Evolutionary conservation across 2,888 invertebrate species (phyloP).

Genomic region (Agrochola macilenta): DNA sequence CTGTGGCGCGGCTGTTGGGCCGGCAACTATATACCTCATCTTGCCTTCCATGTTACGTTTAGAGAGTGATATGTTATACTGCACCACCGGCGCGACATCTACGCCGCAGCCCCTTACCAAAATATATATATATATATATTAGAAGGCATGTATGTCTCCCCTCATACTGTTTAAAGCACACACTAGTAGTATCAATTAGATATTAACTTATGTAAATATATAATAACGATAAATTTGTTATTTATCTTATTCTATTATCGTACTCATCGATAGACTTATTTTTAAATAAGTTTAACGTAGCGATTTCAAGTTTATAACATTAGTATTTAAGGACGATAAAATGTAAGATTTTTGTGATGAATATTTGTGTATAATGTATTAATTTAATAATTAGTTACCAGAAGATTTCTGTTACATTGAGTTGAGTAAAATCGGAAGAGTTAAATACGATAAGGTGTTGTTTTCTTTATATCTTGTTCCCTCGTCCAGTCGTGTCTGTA

Average conservation of each 20-base stretch:
- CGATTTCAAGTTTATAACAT: slow-evolving; percentile 85
- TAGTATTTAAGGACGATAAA: slow-evolving; percentile 79
- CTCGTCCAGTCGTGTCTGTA: slow-evolving; percentile 75
- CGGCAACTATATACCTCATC: slow-evolving; percentile 75
- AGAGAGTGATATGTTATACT: slow-evolving; percentile 66
- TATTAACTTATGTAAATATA: slow-evolving; percentile 87
- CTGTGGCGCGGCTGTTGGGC: slow-evolving; percentile 61
- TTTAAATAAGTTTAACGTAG: slow-evolving; percentile 87
- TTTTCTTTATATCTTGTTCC: slow-evolving; percentile 86
- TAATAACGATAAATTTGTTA: slow-evolving; percentile 87
- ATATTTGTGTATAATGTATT: slow-evolving; percentile 86
- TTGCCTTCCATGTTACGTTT: slow-evolving; percentile 82
- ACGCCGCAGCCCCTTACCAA: slow-evolving; percentile 57
- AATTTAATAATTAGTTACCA: slow-evolving; percentile 89
- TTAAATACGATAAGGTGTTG: slow-evolving; percentile 86
- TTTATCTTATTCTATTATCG: slow-evolving; percentile 88
- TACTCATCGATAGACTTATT: slow-evolving; percentile 88
- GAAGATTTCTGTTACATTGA: slow-evolving; percentile 87
- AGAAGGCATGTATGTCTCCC: slow-evolving; percentile 83
- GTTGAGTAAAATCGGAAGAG: slow-evolving; percentile 88
- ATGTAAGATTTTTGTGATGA: slow-evolving; percentile 85
- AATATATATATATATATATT: slow-evolving; percentile 77
- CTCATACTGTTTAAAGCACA: slow-evolving; percentile 85
- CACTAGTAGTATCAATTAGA: slow-evolving; percentile 84
- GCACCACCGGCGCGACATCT: slow-evolving; percentile 43